Percentiles rank a stretch among this genome's conserved stretches.
phyloP scores from a whole-genome alignment of 2,113 vertebrate genomes.

The Dicerorhinus sumatrensis region DNA sequence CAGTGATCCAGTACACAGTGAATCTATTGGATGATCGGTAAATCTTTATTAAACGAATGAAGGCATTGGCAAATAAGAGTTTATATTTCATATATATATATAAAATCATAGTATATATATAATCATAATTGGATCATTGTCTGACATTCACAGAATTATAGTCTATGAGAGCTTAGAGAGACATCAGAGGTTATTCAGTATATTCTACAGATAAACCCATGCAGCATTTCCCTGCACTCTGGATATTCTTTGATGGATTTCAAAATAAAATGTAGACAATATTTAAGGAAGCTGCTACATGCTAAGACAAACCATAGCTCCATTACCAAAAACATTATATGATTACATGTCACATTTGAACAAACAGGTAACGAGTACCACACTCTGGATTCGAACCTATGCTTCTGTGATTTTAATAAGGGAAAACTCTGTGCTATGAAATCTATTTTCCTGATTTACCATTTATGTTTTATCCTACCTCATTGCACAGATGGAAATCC shows the following conservation, averaged over 20 bases:
- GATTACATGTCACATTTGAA: neutral
- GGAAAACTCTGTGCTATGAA: neutral
- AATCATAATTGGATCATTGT: neutral
- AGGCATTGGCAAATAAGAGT: neutral
- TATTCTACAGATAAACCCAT: neutral
- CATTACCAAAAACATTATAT: neutral
- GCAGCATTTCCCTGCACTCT: neutral
- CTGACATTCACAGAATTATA: neutral
- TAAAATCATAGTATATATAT: neutral
- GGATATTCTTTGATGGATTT: neutral
- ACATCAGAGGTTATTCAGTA: neutral
- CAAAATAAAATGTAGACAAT: neutral
- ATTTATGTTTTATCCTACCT: neutral
- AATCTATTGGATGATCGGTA: neutral
- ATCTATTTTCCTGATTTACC: neutral
- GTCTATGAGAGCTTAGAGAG: neutral
- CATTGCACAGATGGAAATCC: neutral
- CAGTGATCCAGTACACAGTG: neutral
- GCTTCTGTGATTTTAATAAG: conserved; percentile 12
- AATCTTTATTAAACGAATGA: neutral
- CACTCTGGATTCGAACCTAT: neutral
- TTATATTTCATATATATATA: neutral
- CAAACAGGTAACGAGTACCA: neutral
- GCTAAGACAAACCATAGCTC: neutral
- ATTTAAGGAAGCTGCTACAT: neutral